These are phyloP conservation scores for Patiria miniata DNA, from an alignment of 35 echinoderm and acorn worm genomes.

Conservation along the genomic window DNA sequence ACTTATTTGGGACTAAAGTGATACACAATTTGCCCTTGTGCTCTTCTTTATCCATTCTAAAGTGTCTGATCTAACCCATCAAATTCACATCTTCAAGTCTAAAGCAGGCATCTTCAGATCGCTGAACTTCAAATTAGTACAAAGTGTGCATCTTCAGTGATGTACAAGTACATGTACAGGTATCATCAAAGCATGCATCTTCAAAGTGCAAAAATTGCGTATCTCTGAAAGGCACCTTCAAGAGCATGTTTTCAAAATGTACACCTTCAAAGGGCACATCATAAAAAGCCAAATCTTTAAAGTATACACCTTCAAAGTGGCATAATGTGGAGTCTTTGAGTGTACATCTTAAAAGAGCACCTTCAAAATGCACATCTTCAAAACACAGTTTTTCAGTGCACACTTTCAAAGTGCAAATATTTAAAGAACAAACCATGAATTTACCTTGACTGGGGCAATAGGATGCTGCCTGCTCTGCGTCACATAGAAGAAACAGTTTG, in stretches of 20 bases:
- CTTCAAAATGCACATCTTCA: not conserved
- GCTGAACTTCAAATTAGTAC: not conserved
- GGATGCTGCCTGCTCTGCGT: slow-evolving; percentile 34
- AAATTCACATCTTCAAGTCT: too few relatives aligned
- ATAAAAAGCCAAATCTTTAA: not conserved
- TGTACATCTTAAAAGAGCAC: not conserved
- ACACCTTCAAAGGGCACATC: not conserved
- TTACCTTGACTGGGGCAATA: slow-evolving; percentile 55
- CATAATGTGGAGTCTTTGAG: not conserved
- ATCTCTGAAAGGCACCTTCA: too few relatives aligned
- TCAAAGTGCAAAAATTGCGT: too few relatives aligned
- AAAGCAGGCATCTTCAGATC: too few relatives aligned
- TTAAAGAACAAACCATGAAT: too few relatives aligned
- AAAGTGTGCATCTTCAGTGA: not conserved
- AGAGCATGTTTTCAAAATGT: too few relatives aligned
- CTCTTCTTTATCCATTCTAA: too few relatives aligned
- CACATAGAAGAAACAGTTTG: slow-evolving; percentile 60
- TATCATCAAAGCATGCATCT: too few relatives aligned
- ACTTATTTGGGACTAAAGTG: too few relatives aligned
- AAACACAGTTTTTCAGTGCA: not conserved
- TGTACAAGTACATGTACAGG: too few relatives aligned
- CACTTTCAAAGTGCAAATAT: not conserved
- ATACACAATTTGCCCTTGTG: too few relatives aligned
- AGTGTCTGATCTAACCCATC: too few relatives aligned
- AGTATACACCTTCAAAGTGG: not conserved